Evolutionary conservation across 2,113 vertebrate genomes (phyloP).

Genomic region (Canis aureus): DNA sequence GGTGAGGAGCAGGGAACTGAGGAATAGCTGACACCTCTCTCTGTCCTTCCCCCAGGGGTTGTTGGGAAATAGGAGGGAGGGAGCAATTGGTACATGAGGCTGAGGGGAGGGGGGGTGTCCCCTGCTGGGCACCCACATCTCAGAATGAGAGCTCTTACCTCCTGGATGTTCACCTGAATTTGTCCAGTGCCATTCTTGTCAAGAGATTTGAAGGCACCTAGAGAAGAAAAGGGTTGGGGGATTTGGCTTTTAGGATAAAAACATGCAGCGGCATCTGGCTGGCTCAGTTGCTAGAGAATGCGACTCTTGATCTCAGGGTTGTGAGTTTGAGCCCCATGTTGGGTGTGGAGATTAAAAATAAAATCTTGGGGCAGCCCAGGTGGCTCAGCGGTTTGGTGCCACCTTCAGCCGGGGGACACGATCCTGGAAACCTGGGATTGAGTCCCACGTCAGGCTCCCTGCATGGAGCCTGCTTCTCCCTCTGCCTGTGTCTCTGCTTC

Average conservation of each 20-base stretch:
- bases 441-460: too few species aligned
- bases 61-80: not conserved
- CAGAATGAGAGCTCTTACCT: conserved; percentile 86
- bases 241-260: not conserved
- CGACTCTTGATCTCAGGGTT: not conserved
- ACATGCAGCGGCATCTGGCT: not conserved
- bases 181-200: conserved; percentile 92
- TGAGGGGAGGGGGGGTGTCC: not conserved
- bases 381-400: too few species aligned
- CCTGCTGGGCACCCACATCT: not conserved
- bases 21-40: not conserved
- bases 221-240: not conserved
- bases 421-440: too few species aligned
- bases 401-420: too few species aligned
- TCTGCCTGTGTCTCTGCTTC: too few species aligned
- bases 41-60: not conserved
- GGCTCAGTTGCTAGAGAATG: not conserved
- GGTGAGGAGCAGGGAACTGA: not conserved
- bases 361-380: not conserved
- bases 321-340: not conserved
- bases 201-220: conserved; percentile 94
- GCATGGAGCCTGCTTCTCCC: too few species aligned
- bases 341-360: not conserved
- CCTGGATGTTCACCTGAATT: conserved; percentile 93
- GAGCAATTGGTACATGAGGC: not conserved